phyloP scores from a whole-genome alignment of 2,888 invertebrate species.

The Dione juno region DNA sequence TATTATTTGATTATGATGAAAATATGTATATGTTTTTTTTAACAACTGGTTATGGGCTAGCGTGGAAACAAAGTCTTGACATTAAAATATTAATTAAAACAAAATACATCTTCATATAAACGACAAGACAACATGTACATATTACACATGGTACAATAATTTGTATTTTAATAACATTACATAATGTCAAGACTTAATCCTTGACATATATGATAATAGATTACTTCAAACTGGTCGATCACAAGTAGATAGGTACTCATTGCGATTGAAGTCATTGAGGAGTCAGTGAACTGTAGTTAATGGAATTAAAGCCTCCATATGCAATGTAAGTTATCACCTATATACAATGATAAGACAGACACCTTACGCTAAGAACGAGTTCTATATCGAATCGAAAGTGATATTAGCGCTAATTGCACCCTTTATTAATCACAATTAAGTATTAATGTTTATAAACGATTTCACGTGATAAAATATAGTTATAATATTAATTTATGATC shows the following conservation, averaged over 20 bases:
- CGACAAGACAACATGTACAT: background rate
- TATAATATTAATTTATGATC: too few species aligned
- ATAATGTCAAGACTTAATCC: background rate
- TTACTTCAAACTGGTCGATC: constrained; percentile 21
- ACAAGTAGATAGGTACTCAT: constrained; percentile 9
- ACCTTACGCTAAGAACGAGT: background rate
- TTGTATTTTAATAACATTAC: background rate
- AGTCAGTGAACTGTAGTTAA: constrained; percentile 24
- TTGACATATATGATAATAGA: constrained; percentile 28
- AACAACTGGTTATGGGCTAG: too few species aligned
- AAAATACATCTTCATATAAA: too few species aligned
- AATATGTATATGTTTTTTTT: too few species aligned
- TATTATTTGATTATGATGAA: too few species aligned
- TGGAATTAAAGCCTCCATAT: constrained; percentile 7
- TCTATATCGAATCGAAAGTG: background rate
- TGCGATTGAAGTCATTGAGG: constrained; percentile 25
- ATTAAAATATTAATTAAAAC: background rate
- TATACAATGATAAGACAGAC: background rate
- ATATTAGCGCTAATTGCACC: too few species aligned
- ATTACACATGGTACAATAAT: background rate
- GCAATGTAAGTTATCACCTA: background rate
- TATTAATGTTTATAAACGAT: too few species aligned
- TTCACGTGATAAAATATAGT: too few species aligned
- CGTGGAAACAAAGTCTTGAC: too few species aligned
- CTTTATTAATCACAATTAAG: too few species aligned